A percentile compares a stretch with the other conserved stretches of the same genome.
phyloP scores from a whole-genome alignment of 2,888 invertebrate species.

The Dasysyrphus albostriatus region DNA sequence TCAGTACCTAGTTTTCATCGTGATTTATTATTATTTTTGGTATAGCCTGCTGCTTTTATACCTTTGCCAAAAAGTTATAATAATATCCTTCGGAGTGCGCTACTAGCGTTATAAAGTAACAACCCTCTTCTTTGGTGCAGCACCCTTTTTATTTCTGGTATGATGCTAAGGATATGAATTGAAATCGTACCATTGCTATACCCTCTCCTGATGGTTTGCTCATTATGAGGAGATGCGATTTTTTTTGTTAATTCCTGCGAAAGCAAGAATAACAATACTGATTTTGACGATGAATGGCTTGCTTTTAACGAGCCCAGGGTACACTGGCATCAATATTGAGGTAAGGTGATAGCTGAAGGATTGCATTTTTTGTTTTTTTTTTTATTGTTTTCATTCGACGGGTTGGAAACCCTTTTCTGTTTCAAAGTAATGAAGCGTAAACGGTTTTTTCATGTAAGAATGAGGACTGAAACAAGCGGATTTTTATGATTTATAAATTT shows the following conservation, averaged over 20 bases:
- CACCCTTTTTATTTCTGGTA: conserved; percentile 58
- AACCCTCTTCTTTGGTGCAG: conserved; percentile 59
- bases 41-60: conserved; percentile 45
- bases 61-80: conserved; percentile 73
- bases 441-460: conserved; percentile 35
- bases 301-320: conserved; percentile 69
- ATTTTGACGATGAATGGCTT: conserved; percentile 51
- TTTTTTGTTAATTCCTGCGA: conserved; percentile 12
- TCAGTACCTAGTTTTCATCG: conserved; percentile 52
- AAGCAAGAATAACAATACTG: conserved; percentile 48
- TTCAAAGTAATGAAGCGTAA: conserved; percentile 50
- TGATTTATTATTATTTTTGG: conserved; percentile 71
- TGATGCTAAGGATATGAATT: conserved; percentile 44
- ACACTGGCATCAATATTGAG: conserved; percentile 54
- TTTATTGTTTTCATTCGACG: conserved; percentile 39
- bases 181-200: conserved; percentile 30
- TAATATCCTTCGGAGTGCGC: conserved; percentile 62
- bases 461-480: neutral
- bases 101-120: conserved; percentile 21
- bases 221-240: conserved; percentile 57
- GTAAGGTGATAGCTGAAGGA: conserved; percentile 60
- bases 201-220: conserved; percentile 34
- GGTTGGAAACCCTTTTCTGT: conserved; percentile 55
- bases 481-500: conserved; percentile 20
- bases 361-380: conserved; percentile 55